Percentiles rank a stretch among this genome's conserved stretches.
Conservation (phyloP, 2,888 invertebrate species). For the Trissonchulus latispiculum region DNA sequence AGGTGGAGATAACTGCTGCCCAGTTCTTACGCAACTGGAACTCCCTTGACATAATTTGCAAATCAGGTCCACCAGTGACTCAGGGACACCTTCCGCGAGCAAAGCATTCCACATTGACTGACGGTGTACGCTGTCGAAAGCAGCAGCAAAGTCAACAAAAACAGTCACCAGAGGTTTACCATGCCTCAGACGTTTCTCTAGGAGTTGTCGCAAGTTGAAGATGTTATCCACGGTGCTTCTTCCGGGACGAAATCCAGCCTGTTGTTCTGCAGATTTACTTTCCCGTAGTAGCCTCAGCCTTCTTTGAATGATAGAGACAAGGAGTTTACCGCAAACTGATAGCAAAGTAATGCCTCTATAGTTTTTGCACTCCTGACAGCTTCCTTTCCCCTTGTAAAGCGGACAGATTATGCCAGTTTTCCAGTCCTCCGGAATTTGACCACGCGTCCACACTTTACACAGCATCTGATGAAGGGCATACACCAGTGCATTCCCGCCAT, state of each 20-base stretch:
- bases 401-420: background rate
- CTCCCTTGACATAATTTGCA: too few species aligned
- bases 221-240: background rate
- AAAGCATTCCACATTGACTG: too few species aligned
- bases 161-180: background rate
- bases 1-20: background rate
- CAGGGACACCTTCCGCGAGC: background rate
- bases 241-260: background rate
- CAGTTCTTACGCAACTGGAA: background rate
- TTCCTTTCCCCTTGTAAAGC: background rate
- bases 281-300: background rate
- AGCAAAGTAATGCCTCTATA: background rate
- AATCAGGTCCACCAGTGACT: background rate
- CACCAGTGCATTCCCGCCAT: background rate
- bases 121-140: background rate
- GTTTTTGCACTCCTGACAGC: background rate
- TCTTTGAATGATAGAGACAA: background rate
- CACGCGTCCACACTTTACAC: background rate
- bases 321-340: background rate
- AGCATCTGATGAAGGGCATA: background rate
- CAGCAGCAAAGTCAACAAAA: background rate
- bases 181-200: background rate
- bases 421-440: background rate
- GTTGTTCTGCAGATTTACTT: background rate
- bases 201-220: too few species aligned